A percentile compares a stretch with the other conserved stretches of the same genome.
These are phyloP conservation scores for Lucilia sericata DNA, from an alignment of 1,140 invertebrate genomes.

Conservation along the genomic window DNA sequence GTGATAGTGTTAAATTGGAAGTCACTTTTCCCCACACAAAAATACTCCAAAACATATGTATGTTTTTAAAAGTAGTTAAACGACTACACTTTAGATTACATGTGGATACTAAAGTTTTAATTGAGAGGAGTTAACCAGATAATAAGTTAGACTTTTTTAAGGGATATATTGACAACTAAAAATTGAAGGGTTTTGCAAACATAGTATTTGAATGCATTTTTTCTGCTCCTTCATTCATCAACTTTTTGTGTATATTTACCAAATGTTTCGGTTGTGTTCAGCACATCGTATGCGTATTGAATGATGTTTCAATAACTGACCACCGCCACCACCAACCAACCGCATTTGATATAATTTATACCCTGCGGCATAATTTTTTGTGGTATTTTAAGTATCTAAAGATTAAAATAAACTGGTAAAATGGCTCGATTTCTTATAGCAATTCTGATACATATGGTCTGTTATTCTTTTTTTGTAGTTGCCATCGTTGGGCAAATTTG, in stretches of 20 bases:
- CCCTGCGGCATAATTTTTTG: conserved; percentile 14
- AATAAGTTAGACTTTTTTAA: too few relatives aligned
- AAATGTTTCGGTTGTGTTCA: not conserved
- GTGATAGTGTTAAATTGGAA: too few relatives aligned
- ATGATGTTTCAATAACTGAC: conserved; percentile 23
- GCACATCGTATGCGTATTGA: not conserved
- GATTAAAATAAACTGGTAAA: conserved; percentile 21
- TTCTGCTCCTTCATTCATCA: not conserved
- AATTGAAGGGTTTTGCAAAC: too few relatives aligned
- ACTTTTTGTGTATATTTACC: not conserved
- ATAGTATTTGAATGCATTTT: not conserved
- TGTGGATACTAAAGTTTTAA: too few relatives aligned
- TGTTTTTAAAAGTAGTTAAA: too few relatives aligned
- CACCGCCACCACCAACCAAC: conserved; percentile 3
- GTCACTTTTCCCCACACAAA: too few relatives aligned
- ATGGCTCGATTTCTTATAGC: not conserved
- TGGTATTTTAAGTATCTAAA: conserved; percentile 18
- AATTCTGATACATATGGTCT: not conserved
- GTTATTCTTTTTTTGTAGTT: not conserved
- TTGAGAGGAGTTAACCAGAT: too few relatives aligned
- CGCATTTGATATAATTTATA: conserved; percentile 7
- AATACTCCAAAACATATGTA: too few relatives aligned
- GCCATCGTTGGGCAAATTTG: not conserved
- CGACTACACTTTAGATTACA: too few relatives aligned
- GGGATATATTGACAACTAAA: too few relatives aligned